Conservation (phyloP, 2,113 vertebrate species). For the Passer montanus region DNA sequence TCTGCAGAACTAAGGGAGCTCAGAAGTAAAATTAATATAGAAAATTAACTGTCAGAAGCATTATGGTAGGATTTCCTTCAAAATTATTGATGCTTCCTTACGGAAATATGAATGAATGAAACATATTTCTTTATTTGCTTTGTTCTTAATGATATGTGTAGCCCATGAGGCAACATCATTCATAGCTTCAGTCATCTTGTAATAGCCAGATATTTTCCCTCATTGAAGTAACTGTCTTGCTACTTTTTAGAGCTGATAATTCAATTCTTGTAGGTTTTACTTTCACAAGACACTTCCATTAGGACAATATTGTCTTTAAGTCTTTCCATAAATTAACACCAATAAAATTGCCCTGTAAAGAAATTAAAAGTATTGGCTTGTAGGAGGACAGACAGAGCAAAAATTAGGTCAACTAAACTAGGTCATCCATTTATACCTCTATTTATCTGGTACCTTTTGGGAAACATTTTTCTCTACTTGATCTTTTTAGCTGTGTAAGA, state of each 20-base stretch:
- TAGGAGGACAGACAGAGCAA: background rate
- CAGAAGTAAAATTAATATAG: background rate
- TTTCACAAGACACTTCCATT: conserved; percentile 8
- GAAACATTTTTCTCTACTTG: background rate
- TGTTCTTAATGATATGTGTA: background rate
- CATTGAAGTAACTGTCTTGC: background rate
- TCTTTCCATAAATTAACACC: background rate
- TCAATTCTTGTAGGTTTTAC: background rate
- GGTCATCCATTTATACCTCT: conserved; percentile 41
- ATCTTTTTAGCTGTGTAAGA: background rate
- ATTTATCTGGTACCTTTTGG: conserved; percentile 2
- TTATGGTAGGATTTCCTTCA: background rate
- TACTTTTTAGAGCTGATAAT: conserved; percentile 12
- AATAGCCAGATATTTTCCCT: background rate
- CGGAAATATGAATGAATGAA: background rate
- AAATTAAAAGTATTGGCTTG: conserved; percentile 17
- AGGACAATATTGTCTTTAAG: background rate
- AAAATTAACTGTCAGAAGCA: background rate
- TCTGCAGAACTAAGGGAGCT: background rate
- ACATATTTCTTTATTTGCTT: background rate
- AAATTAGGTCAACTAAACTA: conserved; percentile 46
- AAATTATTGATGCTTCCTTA: background rate
- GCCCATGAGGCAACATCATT: background rate
- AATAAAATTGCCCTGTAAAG: conserved; percentile 34
- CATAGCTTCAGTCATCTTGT: background rate